Evolutionary conservation across 2,888 invertebrate species (phyloP).

Genomic region (Epirrhoe tristata): DNA sequence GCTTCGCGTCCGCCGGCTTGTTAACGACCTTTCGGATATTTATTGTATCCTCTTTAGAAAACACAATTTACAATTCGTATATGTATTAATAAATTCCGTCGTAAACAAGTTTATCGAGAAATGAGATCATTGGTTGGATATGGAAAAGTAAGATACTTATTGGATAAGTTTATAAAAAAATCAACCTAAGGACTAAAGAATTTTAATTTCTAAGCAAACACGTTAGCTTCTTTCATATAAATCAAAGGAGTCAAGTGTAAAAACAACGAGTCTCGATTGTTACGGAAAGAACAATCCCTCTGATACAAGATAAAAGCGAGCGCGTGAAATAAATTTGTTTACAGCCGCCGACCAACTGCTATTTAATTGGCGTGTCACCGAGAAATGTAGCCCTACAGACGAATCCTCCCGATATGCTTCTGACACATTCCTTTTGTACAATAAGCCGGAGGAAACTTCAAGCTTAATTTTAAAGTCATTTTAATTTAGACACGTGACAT

Average conservation of each 20-base stretch:
- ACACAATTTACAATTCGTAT: constrained; percentile 79
- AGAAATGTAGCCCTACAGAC: constrained; percentile 46
- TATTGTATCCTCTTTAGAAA: constrained; percentile 83
- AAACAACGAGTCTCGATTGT: constrained; percentile 69
- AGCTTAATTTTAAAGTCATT: constrained; percentile 30
- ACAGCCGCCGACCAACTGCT: constrained; percentile 67
- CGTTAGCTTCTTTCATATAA: constrained; percentile 53
- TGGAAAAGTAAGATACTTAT: constrained; percentile 33
- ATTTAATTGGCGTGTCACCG: constrained; percentile 75
- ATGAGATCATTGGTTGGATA: constrained; percentile 29
- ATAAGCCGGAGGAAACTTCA: constrained; percentile 23
- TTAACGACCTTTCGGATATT: constrained; percentile 83
- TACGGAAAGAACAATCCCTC: constrained; percentile 73
- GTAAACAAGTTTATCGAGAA: constrained; percentile 37
- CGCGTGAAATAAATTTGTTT: constrained; percentile 76
- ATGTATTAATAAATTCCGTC: constrained; percentile 42
- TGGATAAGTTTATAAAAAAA: background rate
- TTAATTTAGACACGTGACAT: constrained; percentile 41
- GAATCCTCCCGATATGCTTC: constrained; percentile 43
- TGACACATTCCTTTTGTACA: constrained; percentile 44
- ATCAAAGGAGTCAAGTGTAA: constrained; percentile 65
- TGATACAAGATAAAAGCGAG: constrained; percentile 77
- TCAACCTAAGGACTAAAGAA: constrained; percentile 3
- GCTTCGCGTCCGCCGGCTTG: constrained; percentile 72
- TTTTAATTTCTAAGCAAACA: constrained; percentile 45